phyloP scores from a whole-genome alignment of 2,113 vertebrate species.

The Peromyscus maniculatus region DNA sequence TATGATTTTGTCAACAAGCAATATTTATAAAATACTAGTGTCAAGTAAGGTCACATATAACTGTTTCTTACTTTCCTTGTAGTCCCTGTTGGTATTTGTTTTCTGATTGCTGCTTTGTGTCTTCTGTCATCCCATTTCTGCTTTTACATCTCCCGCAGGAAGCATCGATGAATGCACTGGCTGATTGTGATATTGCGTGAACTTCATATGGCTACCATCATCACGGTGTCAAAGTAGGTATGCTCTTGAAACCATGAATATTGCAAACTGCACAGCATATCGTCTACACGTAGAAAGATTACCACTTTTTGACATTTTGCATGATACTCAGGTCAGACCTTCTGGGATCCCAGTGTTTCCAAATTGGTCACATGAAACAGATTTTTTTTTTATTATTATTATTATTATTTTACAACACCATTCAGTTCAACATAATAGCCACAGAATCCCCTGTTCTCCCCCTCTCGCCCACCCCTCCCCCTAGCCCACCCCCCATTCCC shows the following conservation, averaged over 20 bases:
- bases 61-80: not conserved
- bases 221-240: rapidly evolving
- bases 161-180: not conserved
- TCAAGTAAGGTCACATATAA: not conserved
- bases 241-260: not conserved
- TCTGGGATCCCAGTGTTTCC: not conserved
- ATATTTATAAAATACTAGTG: not conserved
- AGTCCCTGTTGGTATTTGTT: not conserved
- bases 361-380: not conserved
- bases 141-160: rapidly evolving
- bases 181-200: not conserved
- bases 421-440: too few relatives aligned
- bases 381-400: too few relatives aligned
- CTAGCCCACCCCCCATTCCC: too few relatives aligned
- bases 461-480: too few relatives aligned
- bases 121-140: not conserved
- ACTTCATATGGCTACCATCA: rapidly evolving
- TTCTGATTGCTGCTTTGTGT: not conserved
- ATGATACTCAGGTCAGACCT: not conserved
- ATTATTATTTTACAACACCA: too few relatives aligned
- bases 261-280: not conserved
- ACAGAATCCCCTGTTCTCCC: too few relatives aligned
- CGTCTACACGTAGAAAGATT: not conserved
- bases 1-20: not conserved
- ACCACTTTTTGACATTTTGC: not conserved